Evolutionary conservation across 2,113 vertebrate species (phyloP).

Genomic region (Bubo blakistoni): DNA sequence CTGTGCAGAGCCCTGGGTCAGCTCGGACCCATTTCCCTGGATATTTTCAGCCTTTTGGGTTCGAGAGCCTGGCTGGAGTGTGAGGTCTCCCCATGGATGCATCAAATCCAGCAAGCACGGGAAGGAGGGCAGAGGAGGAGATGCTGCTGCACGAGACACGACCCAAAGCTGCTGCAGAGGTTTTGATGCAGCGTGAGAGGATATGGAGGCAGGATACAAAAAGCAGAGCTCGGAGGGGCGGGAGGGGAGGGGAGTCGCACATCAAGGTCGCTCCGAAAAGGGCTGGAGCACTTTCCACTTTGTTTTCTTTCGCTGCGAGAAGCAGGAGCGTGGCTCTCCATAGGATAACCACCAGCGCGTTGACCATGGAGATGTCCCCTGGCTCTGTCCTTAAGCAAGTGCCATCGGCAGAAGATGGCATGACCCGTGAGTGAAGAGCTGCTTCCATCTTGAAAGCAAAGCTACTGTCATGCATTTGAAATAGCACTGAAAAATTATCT

Average conservation of each 20-base stretch:
- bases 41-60: neutral
- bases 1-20: neutral
- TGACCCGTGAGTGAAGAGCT: neutral
- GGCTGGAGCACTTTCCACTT: neutral
- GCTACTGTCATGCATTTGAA: neutral
- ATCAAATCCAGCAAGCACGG: fast-evolving
- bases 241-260: neutral
- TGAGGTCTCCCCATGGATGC: neutral
- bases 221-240: neutral
- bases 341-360: fast-evolving
- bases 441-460: neutral
- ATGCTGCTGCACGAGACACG: neutral
- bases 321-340: neutral
- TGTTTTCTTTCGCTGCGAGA: neutral
- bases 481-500: neutral
- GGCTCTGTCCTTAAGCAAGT: neutral
- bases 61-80: neutral
- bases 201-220: neutral
- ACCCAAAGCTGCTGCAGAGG: neutral
- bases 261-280: neutral
- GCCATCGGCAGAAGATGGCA: neutral
- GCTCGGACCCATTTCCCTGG: neutral
- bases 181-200: neutral
- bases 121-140: neutral
- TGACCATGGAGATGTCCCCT: neutral